These are phyloP conservation scores for Malthinus seriepunctatus DNA, from an alignment of 2,888 invertebrate genomes.

Conservation along the genomic window DNA sequence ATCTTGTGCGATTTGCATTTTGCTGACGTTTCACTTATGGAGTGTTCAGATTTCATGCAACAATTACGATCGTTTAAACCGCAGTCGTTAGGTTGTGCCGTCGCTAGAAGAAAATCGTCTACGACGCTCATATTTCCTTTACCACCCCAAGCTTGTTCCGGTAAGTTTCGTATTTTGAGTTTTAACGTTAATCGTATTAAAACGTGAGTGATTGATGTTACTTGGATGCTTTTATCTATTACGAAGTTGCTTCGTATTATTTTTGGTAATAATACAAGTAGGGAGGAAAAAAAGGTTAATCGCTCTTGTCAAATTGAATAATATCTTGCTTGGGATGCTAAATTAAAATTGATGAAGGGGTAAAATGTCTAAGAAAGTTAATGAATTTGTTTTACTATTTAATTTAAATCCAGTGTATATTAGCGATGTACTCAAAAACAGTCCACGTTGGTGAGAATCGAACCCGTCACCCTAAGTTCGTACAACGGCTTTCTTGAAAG, in stretches of 20 bases:
- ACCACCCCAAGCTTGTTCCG: constrained; percentile 93
- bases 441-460: no score
- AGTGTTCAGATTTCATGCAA: constrained; percentile 97
- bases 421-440: no score
- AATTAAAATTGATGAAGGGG: constrained; percentile 21
- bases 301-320: constrained; percentile 16
- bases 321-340: constrained; percentile 11
- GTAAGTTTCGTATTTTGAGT: constrained; percentile 60
- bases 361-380: no score
- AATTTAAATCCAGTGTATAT: no score
- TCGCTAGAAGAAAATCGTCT: constrained; percentile 89
- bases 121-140: constrained; percentile 92
- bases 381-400: no score
- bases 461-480: no score
- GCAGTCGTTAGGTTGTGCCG: constrained; percentile 93
- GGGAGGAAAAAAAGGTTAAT: constrained; percentile 13
- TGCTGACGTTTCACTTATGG: constrained; percentile 95
- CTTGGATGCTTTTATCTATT: constrained; percentile 11
- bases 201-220: constrained; percentile 14
- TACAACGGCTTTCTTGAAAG: no score
- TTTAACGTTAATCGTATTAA: background rate
- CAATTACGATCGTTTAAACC: constrained; percentile 95
- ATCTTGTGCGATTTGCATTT: constrained; percentile 96
- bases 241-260: constrained; percentile 13
- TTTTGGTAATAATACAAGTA: background rate